A percentile compares a stretch with the other conserved stretches of the same genome.
phyloP scores from a whole-genome alignment of 2,113 vertebrate genomes.

The Parus major region DNA sequence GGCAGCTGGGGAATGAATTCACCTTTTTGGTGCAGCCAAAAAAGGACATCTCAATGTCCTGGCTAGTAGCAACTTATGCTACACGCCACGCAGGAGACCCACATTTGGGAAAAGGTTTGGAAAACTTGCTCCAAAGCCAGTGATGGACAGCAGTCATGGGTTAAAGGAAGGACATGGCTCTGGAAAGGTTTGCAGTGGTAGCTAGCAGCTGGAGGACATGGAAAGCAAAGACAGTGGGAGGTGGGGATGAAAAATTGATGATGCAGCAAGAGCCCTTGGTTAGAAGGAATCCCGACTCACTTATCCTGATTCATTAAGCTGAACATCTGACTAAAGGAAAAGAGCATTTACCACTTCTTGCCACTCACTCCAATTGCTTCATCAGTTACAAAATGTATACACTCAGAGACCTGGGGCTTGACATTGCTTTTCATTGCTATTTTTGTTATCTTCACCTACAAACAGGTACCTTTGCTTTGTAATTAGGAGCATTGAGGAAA shows the following conservation, averaged over 20 bases:
- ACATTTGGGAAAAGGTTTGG: neutral
- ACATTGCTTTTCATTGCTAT: neutral
- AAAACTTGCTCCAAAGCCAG: neutral
- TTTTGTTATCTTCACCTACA: neutral
- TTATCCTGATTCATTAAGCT: neutral
- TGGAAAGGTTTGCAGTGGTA: neutral
- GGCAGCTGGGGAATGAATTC: neutral
- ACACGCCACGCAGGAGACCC: rapidly evolving
- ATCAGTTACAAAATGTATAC: neutral
- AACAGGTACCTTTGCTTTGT: neutral
- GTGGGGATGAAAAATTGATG: neutral
- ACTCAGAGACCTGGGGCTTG: neutral
- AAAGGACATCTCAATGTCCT: neutral
- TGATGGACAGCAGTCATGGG: neutral
- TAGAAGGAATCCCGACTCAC: neutral
- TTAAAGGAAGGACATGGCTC: neutral
- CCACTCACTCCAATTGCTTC: neutral
- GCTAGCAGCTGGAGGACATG: neutral
- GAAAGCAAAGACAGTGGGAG: neutral
- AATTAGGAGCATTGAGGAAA: neutral
- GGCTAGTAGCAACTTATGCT: neutral
- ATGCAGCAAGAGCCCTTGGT: neutral
- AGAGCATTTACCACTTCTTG: neutral
- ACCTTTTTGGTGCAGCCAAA: neutral
- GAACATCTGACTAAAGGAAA: neutral